Percentiles rank a stretch among this genome's conserved stretches.
These are phyloP conservation scores for Schizothorax lantsangensis DNA, from an alignment of 2,797 vertebrate genomes.

Conservation along the genomic window DNA sequence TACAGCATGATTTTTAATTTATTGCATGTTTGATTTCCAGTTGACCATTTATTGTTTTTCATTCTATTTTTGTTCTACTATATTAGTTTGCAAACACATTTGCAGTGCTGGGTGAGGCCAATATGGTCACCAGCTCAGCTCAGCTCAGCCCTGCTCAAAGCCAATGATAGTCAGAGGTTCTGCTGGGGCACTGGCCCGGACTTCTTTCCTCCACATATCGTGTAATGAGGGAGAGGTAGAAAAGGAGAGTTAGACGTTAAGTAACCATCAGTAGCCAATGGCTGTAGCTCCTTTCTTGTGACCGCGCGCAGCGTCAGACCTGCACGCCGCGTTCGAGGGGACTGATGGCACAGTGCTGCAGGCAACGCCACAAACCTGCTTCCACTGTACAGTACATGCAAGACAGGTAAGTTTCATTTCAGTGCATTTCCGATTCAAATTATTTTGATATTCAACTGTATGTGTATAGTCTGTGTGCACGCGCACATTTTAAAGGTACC, in stretches of 20 bases:
- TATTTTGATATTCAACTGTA: neutral
- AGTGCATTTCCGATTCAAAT: neutral
- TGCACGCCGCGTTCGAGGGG: neutral
- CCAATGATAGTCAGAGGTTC: neutral
- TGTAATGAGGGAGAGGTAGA: neutral
- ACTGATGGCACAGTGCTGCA: slow-evolving; percentile 7
- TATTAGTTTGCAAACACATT: neutral
- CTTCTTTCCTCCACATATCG: neutral
- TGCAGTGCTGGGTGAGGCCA: neutral
- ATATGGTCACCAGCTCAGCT: neutral
- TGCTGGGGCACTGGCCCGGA: neutral
- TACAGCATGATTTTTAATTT: neutral
- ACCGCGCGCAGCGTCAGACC: slow-evolving; percentile 34
- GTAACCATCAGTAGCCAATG: slow-evolving; percentile 35
- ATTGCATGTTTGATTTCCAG: neutral
- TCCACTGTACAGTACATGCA: neutral
- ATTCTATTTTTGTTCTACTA: neutral
- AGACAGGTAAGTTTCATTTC: slow-evolving; percentile 27
- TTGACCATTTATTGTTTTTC: neutral
- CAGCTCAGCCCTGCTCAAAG: neutral
- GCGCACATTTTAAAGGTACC: neutral
- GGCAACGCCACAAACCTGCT: slow-evolving; percentile 18
- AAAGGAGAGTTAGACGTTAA: neutral
- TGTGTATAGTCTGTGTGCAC: neutral
- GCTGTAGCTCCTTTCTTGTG: slow-evolving; percentile 1